Percentiles rank a stretch among this genome's conserved stretches.
These are phyloP conservation scores for Drosophila parabipectinata DNA, from an alignment of 1,140 invertebrate species.

Conservation along the genomic window DNA sequence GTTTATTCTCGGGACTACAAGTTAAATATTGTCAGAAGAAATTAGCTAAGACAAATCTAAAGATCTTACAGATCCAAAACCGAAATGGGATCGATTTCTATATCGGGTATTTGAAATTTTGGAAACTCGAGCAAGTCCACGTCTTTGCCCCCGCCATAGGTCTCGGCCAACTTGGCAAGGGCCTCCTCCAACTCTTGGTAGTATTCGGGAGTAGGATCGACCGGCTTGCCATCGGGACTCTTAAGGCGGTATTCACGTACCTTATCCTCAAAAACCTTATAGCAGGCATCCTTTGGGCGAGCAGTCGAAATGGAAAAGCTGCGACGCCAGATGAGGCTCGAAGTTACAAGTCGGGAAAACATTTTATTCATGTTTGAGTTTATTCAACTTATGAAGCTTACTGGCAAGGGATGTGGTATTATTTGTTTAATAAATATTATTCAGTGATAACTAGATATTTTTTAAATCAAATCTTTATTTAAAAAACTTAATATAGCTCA, in stretches of 20 bases:
- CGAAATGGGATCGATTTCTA: slow-evolving; percentile 37
- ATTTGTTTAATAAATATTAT: background rate
- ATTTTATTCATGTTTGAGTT: slow-evolving; percentile 7
- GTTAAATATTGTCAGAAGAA: too few species aligned
- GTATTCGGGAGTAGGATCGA: slow-evolving; percentile 25
- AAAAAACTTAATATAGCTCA: background rate
- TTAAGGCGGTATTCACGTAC: slow-evolving; percentile 31
- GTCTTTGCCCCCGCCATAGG: slow-evolving; percentile 31
- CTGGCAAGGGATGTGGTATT: too few species aligned
- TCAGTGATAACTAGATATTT: background rate
- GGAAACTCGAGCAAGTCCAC: slow-evolving; percentile 27
- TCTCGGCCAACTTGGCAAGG: slow-evolving; percentile 4
- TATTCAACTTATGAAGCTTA: background rate
- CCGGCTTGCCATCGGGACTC: slow-evolving; percentile 35
- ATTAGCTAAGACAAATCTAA: too few species aligned
- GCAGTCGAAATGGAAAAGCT: background rate
- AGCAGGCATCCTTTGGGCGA: slow-evolving; percentile 20
- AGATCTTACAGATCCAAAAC: slow-evolving; percentile 21
- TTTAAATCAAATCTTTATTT: background rate
- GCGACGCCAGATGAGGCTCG: background rate
- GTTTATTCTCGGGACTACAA: slow-evolving; percentile 11
- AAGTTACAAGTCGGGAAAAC: slow-evolving; percentile 8
- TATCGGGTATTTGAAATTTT: slow-evolving; percentile 29
- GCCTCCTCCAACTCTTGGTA: slow-evolving; percentile 19
- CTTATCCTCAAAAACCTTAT: slow-evolving; percentile 34